Conservation (phyloP, 2,888 invertebrate genomes). For the Mycalesis mineus region DNA sequence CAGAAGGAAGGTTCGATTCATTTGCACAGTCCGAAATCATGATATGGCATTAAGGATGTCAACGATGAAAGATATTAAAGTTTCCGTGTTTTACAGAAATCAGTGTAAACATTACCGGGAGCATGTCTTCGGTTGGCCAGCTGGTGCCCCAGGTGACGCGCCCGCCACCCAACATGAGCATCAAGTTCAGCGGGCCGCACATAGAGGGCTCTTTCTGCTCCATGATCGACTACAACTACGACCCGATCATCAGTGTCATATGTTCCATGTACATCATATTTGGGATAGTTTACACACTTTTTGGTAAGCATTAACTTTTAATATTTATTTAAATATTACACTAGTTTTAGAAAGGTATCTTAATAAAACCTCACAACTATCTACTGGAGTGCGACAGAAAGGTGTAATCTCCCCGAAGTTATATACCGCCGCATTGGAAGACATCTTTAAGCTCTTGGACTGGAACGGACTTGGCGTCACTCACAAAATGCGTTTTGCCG, state of each 20-base stretch:
- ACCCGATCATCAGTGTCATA: constrained; percentile 81
- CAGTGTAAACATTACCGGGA: constrained; percentile 8
- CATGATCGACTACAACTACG: constrained; percentile 80
- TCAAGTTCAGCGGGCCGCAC: constrained; percentile 57
- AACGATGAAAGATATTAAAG: neutral
- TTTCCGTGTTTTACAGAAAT: constrained; percentile 10
- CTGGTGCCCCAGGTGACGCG: constrained; percentile 76
- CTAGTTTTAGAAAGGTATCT: too few relatives aligned
- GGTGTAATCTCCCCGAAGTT: too few relatives aligned
- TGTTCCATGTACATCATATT: constrained; percentile 86
- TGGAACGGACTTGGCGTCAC: too few relatives aligned
- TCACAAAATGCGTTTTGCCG: too few relatives aligned
- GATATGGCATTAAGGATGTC: too few relatives aligned
- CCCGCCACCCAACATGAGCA: constrained; percentile 63
- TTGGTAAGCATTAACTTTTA: constrained; percentile 80
- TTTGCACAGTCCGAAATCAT: too few relatives aligned
- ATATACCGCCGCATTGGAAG: too few relatives aligned
- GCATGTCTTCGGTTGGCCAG: constrained; percentile 73
- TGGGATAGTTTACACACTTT: constrained; percentile 89
- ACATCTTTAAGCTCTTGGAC: too few relatives aligned
- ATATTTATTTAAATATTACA: neutral
- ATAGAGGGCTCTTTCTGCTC: constrained; percentile 74
- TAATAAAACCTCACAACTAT: too few relatives aligned
- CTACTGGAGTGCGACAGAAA: too few relatives aligned
- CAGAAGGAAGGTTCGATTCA: too few relatives aligned